A percentile compares a stretch with the other conserved stretches of the same genome.
phyloP scores from a whole-genome alignment of 2,888 invertebrate species.

The Girardia tigrina region DNA sequence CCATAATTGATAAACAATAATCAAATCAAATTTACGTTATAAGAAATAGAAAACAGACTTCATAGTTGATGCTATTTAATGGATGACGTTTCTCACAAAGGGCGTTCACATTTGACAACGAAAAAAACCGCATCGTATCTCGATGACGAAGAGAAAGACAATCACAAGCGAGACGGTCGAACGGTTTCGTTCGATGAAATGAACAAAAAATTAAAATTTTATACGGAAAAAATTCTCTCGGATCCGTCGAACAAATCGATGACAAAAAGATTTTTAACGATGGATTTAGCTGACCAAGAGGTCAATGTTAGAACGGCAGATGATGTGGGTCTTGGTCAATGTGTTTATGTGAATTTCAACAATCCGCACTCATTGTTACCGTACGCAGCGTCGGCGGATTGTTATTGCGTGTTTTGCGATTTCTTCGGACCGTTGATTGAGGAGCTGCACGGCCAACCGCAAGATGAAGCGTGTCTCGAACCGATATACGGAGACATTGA shows the following conservation, averaged over 20 bases:
- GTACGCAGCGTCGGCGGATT: slow-evolving; percentile 9
- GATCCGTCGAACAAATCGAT: not conserved
- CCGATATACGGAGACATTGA: not conserved
- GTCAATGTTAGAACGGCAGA: not conserved
- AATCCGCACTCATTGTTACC: not conserved
- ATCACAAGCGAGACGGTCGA: too few species aligned
- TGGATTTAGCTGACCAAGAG: not conserved
- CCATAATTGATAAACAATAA: too few species aligned
- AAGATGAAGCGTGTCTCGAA: slow-evolving; percentile 20
- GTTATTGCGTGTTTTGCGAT: slow-evolving; percentile 10
- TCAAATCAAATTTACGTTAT: too few species aligned
- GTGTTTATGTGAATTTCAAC: not conserved
- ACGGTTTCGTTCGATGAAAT: not conserved
- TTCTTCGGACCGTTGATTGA: not conserved
- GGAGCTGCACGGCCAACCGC: not conserved
- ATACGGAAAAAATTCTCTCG: not conserved
- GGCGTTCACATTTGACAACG: too few species aligned
- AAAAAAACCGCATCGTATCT: too few species aligned
- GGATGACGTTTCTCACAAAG: too few species aligned
- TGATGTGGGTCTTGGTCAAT: not conserved
- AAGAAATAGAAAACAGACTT: too few species aligned
- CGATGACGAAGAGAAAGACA: too few species aligned
- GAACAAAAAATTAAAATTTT: not conserved
- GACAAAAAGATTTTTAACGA: not conserved
- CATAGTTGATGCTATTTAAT: too few species aligned